Conservation (phyloP, 2,113 vertebrate genomes). For the Neotoma lepida region DNA sequence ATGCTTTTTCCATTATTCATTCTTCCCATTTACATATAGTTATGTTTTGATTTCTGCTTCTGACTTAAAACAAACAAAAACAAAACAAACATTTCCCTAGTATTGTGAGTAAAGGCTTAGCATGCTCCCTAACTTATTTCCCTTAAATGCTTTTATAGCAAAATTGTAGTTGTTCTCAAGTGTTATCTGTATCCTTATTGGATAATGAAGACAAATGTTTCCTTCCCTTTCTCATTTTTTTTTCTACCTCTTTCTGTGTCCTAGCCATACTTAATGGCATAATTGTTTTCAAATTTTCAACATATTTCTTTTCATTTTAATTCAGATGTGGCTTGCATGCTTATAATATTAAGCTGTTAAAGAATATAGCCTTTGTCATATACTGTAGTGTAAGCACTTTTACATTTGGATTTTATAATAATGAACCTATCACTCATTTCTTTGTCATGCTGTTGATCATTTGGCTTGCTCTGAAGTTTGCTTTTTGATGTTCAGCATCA, state of each 20-base stretch:
- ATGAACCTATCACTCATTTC: background rate
- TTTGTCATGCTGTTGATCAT: background rate
- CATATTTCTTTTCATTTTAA: background rate
- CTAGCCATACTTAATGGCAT: background rate
- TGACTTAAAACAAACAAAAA: background rate
- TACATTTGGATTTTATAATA: background rate
- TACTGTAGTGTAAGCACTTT: background rate
- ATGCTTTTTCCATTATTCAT: background rate
- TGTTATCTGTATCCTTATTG: background rate
- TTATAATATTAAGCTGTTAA: background rate
- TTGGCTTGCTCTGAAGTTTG: background rate
- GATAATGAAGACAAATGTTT: background rate
- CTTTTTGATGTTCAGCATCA: background rate
- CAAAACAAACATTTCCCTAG: background rate
- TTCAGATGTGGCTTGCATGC: background rate
- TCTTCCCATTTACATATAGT: constrained; percentile 5
- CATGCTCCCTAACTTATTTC: constrained; percentile 67
- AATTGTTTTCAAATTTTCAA: constrained; percentile 26
- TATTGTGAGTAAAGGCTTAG: constrained; percentile 9
- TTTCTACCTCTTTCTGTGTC: background rate
- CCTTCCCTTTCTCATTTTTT: constrained; percentile 21
- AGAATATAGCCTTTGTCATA: background rate
- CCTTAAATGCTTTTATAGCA: constrained; percentile 76
- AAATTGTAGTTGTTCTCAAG: constrained; percentile 58
- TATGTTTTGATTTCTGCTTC: constrained; percentile 49